Evolutionary conservation across 2,113 vertebrate genomes (phyloP).

Genomic region (Prunella fulvescens): DNA sequence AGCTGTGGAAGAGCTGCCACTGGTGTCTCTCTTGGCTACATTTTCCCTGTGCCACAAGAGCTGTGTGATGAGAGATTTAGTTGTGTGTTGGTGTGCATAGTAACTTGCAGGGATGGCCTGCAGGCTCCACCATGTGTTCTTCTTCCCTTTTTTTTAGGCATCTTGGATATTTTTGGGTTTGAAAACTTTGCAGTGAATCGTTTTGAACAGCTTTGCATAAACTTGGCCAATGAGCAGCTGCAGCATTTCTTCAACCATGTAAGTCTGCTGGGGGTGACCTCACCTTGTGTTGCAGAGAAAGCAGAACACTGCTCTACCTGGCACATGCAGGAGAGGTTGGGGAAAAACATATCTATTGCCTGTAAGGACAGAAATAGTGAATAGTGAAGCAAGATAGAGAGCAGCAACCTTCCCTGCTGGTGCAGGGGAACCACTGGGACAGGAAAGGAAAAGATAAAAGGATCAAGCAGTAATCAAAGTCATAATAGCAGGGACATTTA

Average conservation of each 20-base stretch:
- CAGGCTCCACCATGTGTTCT: background rate
- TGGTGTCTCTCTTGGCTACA: background rate
- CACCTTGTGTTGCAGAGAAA: background rate
- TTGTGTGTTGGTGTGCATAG: background rate
- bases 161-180: conserved; percentile 82
- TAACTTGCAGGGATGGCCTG: background rate
- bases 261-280: conserved; percentile 19
- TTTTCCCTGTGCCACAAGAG: background rate
- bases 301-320: background rate
- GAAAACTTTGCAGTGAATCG: conserved; percentile 79
- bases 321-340: background rate
- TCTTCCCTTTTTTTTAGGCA: conserved; percentile 58
- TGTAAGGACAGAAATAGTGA: background rate
- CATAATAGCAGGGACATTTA: background rate
- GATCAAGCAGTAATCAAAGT: background rate
- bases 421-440: background rate
- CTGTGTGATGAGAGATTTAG: background rate
- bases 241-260: conserved; percentile 82
- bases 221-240: conserved; percentile 80
- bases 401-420: background rate
- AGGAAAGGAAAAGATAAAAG: background rate
- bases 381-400: background rate
- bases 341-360: background rate
- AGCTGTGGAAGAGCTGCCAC: background rate
- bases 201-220: conserved; percentile 81